These are phyloP conservation scores for Montipora sp. DNA, from an alignment of 64 coral and sea anemone species.

Conservation along the genomic window DNA sequence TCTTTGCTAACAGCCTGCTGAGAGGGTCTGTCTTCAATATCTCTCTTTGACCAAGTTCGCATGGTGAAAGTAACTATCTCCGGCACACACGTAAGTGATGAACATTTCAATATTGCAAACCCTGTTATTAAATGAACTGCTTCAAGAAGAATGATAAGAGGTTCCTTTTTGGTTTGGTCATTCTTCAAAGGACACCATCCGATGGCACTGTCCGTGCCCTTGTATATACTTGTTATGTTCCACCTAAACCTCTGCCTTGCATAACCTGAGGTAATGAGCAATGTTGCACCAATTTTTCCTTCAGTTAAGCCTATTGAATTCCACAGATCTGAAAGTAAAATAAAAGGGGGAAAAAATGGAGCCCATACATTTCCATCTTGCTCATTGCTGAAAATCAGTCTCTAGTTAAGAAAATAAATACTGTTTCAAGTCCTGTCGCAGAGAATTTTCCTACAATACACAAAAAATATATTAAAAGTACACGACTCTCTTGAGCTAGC, in stretches of 20 bases:
- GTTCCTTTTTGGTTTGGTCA: not conserved
- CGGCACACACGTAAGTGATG: not conserved
- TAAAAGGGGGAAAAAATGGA: no score
- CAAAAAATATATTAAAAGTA: no score
- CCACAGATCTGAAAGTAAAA: not conserved
- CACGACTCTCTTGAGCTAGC: no score
- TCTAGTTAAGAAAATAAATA: no score
- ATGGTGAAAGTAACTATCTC: not conserved
- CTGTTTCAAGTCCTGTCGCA: no score
- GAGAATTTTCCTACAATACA: no score
- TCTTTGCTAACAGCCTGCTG: not conserved
- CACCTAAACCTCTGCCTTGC: not conserved
- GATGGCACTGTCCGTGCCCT: not conserved
- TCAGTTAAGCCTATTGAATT: not conserved
- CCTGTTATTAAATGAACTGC: not conserved
- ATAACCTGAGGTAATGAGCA: not conserved
- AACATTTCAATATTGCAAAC: not conserved
- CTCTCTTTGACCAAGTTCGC: not conserved
- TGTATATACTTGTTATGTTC: not conserved
- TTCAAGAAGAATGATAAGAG: not conserved
- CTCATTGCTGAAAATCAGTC: no score
- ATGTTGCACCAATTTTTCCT: not conserved
- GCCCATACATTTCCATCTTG: no score
- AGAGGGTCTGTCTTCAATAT: not conserved
- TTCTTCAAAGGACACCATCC: not conserved